Conservation (phyloP, 2,113 vertebrate species). For the Albula glossodonta region DNA sequence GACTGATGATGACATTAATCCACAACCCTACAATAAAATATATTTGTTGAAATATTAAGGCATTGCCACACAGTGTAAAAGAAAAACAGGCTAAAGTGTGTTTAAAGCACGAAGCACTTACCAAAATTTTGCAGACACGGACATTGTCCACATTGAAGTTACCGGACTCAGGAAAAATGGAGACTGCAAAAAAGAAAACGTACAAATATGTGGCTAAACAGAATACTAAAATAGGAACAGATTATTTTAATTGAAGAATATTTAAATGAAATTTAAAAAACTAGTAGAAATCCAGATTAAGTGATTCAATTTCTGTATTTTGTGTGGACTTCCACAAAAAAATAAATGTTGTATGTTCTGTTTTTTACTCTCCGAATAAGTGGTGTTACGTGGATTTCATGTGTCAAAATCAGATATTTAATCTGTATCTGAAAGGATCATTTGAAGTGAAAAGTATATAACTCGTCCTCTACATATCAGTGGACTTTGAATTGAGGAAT, state of each 20-base stretch:
- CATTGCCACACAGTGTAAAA: background rate
- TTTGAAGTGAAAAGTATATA: no score
- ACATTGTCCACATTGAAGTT: slow-evolving; percentile 95
- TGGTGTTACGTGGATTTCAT: no score
- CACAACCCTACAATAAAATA: slow-evolving; percentile 78
- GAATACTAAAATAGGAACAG: background rate
- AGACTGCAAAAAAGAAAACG: slow-evolving; percentile 70
- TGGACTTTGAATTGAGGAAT: no score
- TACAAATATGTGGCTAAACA: background rate
- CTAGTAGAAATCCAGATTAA: background rate
- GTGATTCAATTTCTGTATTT: no score
- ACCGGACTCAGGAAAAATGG: slow-evolving; percentile 88
- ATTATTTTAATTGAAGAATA: no score
- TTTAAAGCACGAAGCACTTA: slow-evolving; percentile 62
- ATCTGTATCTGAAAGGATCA: no score
- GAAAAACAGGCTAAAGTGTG: background rate
- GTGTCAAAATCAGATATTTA: no score
- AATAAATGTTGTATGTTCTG: no score
- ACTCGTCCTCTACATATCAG: no score
- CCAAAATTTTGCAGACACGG: slow-evolving; percentile 97
- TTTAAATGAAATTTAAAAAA: background rate
- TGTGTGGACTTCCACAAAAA: no score
- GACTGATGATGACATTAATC: slow-evolving; percentile 84
- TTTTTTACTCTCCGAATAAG: no score
- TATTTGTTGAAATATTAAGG: background rate